These are phyloP conservation scores for Rana temporaria DNA, from an alignment of 2,113 vertebrate species.

Conservation along the genomic window DNA sequence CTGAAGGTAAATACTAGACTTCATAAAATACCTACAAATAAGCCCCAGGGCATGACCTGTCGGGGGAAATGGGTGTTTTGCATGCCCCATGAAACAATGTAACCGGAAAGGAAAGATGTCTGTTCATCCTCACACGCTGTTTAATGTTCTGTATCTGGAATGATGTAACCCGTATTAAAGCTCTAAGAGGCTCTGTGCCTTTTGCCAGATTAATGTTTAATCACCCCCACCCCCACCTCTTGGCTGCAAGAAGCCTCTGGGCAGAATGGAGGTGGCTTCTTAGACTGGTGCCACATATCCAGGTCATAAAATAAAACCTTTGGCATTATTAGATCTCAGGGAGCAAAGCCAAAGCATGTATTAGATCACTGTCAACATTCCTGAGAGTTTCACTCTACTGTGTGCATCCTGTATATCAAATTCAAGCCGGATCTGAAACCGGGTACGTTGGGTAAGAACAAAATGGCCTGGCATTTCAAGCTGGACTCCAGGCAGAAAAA, in stretches of 20 bases:
- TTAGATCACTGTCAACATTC: neutral
- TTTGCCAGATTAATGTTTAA: slow-evolving; percentile 2
- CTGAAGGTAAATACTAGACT: slow-evolving; percentile 82
- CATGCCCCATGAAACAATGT: neutral
- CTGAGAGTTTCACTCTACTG: neutral
- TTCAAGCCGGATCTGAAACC: neutral
- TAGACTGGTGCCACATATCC: neutral
- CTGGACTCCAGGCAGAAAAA: too few relatives aligned
- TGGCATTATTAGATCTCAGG: neutral
- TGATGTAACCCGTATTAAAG: neutral
- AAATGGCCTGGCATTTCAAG: neutral
- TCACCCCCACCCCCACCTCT: too few relatives aligned
- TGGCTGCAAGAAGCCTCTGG: neutral
- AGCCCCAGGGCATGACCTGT: too few relatives aligned
- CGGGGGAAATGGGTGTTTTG: neutral
- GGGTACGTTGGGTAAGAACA: neutral
- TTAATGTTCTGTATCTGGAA: neutral
- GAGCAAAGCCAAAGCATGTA: neutral
- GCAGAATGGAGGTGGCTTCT: neutral
- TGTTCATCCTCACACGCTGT: neutral
- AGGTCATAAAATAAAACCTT: neutral
- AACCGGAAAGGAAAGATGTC: neutral
- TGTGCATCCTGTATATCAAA: neutral
- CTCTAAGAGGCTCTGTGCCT: neutral
- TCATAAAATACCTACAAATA: neutral